A percentile compares a stretch with the other conserved stretches of the same genome.
These are phyloP conservation scores for Anarsia innoxiella DNA, from an alignment of 2,888 invertebrate genomes.

Conservation along the genomic window DNA sequence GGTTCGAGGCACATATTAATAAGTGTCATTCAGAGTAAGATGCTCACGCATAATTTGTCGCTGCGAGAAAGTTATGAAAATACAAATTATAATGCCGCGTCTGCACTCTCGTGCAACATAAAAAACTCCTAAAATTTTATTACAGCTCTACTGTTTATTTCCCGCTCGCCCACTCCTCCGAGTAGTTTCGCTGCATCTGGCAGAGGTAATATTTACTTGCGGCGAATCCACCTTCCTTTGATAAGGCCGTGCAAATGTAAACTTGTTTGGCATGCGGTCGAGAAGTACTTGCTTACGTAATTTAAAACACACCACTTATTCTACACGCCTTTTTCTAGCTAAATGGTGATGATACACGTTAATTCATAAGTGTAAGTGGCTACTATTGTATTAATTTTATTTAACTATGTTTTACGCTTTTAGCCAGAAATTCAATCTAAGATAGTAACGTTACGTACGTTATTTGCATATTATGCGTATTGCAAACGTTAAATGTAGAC, in stretches of 20 bases:
- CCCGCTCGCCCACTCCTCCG: conserved; percentile 20
- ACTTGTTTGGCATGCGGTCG: conserved; percentile 21
- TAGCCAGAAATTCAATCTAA: too few relatives aligned
- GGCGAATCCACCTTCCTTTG: conserved; percentile 24
- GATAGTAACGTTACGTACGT: too few relatives aligned
- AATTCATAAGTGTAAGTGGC: too few relatives aligned
- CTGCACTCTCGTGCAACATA: conserved; percentile 28
- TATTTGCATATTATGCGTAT: too few relatives aligned
- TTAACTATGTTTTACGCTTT: too few relatives aligned
- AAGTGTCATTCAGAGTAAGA: conserved; percentile 7
- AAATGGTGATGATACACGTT: conserved; percentile 4
- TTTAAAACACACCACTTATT: conserved; percentile 18
- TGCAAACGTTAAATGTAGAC: too few relatives aligned
- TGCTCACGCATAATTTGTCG: conserved; percentile 5
- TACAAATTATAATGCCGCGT: conserved; percentile 11
- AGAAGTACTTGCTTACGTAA: conserved; percentile 19
- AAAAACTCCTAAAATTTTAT: conserved; percentile 39
- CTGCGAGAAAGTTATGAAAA: conserved; percentile 3
- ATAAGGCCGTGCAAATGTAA: conserved; percentile 23
- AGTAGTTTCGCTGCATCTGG: conserved; percentile 28
- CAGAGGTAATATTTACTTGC: conserved; percentile 34
- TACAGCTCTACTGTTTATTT: conserved; percentile 45
- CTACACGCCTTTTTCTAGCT: conserved; percentile 5
- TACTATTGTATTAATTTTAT: too few relatives aligned
- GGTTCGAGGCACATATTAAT: conserved; percentile 6